Evolutionary conservation across 2,113 vertebrate genomes (phyloP).

Genomic region (Mormoops blainvillei): DNA sequence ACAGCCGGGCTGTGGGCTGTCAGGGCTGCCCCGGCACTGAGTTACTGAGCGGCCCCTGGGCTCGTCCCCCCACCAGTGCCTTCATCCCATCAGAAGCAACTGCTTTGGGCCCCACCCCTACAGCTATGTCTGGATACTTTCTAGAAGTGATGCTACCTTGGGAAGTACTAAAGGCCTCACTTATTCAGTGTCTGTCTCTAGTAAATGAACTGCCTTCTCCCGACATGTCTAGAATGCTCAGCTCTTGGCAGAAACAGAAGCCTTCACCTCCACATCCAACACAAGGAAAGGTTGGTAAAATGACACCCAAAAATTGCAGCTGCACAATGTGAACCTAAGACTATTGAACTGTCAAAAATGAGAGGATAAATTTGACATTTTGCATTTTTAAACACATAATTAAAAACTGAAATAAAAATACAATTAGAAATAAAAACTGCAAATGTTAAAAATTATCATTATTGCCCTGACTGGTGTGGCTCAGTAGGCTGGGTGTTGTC

Average conservation of each 20-base stretch:
- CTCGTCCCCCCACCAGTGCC: neutral
- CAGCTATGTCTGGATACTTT: neutral
- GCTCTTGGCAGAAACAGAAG: neutral
- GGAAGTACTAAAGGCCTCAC: fast-evolving
- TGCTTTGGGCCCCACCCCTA: neutral
- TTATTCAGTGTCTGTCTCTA: neutral
- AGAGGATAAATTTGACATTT: neutral
- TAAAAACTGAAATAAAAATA: neutral
- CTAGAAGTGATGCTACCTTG: neutral
- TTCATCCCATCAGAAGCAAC: neutral
- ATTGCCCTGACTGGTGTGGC: neutral
- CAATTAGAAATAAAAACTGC: neutral
- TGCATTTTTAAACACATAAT: neutral
- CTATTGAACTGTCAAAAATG: neutral
- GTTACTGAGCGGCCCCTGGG: fast-evolving
- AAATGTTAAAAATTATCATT: neutral
- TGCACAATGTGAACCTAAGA: neutral
- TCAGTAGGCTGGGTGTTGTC: too few relatives aligned
- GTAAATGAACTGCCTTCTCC: neutral
- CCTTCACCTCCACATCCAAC: neutral
- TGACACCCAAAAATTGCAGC: neutral
- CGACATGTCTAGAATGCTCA: neutral
- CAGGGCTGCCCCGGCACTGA: conserved; percentile 72
- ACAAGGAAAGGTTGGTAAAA: neutral
- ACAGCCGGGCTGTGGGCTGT: conserved; percentile 79